phyloP scores from a whole-genome alignment of 2,888 invertebrate genomes.

The Caenorhabditis macrosperma region DNA sequence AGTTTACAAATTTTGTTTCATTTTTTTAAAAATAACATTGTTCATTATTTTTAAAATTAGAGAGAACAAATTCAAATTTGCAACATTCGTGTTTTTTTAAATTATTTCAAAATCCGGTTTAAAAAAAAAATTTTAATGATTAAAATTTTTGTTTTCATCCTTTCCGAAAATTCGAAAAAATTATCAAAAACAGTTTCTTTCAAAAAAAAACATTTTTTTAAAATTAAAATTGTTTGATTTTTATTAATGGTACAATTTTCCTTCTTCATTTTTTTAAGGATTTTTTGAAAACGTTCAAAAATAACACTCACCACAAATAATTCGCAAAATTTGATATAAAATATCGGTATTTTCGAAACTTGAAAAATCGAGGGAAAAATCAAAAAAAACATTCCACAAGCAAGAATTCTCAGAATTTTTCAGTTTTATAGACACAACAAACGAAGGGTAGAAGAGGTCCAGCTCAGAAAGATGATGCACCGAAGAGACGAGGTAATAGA shows the following conservation, averaged over 20 bases:
- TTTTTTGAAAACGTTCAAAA: background rate
- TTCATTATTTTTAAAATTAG: background rate
- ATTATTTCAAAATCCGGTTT: background rate
- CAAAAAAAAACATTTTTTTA: too few species aligned
- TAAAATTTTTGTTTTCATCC: too few species aligned
- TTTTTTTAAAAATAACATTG: background rate
- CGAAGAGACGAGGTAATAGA: too few species aligned
- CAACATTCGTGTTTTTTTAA: background rate
- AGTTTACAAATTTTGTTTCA: too few species aligned
- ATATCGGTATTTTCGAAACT: background rate
- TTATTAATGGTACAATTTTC: too few species aligned
- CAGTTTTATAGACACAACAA: too few species aligned
- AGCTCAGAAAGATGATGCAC: too few species aligned
- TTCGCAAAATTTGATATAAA: background rate
- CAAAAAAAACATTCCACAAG: background rate
- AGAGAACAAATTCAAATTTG: background rate
- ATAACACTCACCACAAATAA: too few species aligned
- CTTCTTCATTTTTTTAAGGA: background rate
- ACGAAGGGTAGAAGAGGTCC: too few species aligned
- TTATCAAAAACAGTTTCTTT: background rate
- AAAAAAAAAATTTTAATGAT: background rate
- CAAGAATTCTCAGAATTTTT: too few species aligned
- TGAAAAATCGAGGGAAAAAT: background rate
- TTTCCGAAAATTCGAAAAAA: background rate
- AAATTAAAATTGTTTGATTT: too few species aligned